Conservation (phyloP, 2,113 vertebrate species). For the Hipposideros armiger region DNA sequence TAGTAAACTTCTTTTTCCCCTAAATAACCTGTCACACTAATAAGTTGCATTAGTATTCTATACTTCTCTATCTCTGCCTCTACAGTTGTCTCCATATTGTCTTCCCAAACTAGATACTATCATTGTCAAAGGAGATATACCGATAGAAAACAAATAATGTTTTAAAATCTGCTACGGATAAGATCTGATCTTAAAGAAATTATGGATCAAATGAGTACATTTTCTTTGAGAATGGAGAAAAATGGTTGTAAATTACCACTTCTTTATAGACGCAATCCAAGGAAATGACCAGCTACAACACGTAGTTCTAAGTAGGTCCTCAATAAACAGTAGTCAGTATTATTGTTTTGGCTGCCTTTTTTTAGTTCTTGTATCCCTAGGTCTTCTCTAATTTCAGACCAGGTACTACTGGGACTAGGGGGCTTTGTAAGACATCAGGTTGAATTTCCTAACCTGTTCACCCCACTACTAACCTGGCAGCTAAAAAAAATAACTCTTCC, state of each 20-base stretch:
- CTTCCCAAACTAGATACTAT: neutral
- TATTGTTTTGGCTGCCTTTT: neutral
- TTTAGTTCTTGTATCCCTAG: slow-evolving; percentile 14
- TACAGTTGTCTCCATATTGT: neutral
- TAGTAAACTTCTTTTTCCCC: neutral
- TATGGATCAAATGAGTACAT: neutral
- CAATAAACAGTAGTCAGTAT: neutral
- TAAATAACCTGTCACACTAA: neutral
- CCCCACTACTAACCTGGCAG: slow-evolving; percentile 65
- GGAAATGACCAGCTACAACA: neutral
- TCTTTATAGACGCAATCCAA: slow-evolving; percentile 7
- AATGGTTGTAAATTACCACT: neutral
- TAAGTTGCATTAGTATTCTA: neutral
- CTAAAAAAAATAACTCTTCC: slow-evolving; percentile 77
- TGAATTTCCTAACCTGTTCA: slow-evolving; percentile 81
- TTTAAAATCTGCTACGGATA: neutral
- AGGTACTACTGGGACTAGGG: slow-evolving; percentile 43
- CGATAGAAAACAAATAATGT: neutral
- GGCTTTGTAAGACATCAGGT: slow-evolving; percentile 74
- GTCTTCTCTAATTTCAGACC: slow-evolving; percentile 65
- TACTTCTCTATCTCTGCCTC: neutral
- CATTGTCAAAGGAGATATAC: neutral
- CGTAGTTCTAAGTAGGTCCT: neutral
- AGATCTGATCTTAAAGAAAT: neutral
- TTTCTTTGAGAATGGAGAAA: neutral